Evolutionary conservation across 2,113 vertebrate species (phyloP), one percentile per base, ranked within the genome.

Genomic region (Mormyrus iriodes): DNA sequence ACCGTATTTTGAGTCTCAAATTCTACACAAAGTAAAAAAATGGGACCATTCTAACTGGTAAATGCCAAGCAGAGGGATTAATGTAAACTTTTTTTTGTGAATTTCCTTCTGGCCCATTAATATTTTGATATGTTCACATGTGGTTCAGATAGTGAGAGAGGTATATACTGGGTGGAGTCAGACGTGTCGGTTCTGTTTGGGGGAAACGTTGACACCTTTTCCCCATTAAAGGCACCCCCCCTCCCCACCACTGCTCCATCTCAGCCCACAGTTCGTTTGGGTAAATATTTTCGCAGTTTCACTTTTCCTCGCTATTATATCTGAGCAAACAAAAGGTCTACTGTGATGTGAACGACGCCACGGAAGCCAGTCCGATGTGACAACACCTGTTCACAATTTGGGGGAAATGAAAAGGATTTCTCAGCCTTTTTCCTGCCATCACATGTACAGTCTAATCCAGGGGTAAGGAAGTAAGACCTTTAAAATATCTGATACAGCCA

Each of bases 261-360:
- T 52, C 61, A 35, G 19, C 88, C 92, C 90, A 21, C 90, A 87
- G 93, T 94, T 94, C 89, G 93, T 95, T 96, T 95, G 92, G 93
- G 95, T 95, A 93, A 95, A 95, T 95, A 95, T 95, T 96, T 96
- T 95, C 85, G 92, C 91, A 93, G 94, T 95, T 94, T 94, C 83
- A 82, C 91, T 95, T 93, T 96, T 92, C 92, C 91, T 90, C 89
- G 93, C 90, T 93, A 93, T 94, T 93, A 92, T 94, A 89, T 93
- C 94, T 91, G 92, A 93, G 93, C 93, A 91, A 94, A 91, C 91
- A 95, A 93, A 96, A 94, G 91, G 88, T 91, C 90, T 90, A 90
- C 92, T 94, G 94, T 95, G 92, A 91, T 0, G 12, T 46, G 89
- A 86, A 42, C 89, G 65, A 89, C 91, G 84, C 93, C 92, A 88